phyloP scores from a whole-genome alignment of 2,888 invertebrate species.

The Lasioglossum figueresi region DNA sequence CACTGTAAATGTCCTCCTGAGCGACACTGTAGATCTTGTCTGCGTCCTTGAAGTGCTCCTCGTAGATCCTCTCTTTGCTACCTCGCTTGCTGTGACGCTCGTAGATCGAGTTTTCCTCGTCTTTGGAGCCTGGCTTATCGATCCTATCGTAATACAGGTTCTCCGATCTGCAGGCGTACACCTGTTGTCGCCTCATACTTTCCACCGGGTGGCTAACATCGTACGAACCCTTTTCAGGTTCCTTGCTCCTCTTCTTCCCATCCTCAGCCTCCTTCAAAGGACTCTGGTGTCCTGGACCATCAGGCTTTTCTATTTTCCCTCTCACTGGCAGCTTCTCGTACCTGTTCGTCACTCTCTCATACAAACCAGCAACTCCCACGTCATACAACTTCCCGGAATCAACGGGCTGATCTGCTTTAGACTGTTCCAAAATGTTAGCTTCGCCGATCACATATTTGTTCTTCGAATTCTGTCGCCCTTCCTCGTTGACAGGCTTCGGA shows the following conservation, averaged over 20 bases:
- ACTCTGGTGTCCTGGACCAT: constrained; percentile 1
- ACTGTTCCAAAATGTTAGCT: constrained; percentile 7
- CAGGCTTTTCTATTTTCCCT: not conserved
- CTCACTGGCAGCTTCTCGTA: constrained; percentile 68
- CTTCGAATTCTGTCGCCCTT: constrained; percentile 57
- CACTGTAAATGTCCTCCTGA: constrained; percentile 66
- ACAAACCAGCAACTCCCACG: constrained; percentile 27
- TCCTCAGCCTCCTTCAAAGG: constrained; percentile 38
- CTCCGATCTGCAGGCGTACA: constrained; percentile 21
- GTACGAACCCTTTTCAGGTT: constrained; percentile 68
- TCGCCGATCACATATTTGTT: constrained; percentile 41
- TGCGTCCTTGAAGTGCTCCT: constrained; percentile 77
- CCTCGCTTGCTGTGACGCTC: constrained; percentile 39
- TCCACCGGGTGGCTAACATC: constrained; percentile 43
- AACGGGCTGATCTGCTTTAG: constrained; percentile 30
- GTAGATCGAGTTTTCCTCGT: constrained; percentile 52
- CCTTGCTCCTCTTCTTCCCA: constrained; percentile 39
- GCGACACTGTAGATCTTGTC: constrained; percentile 79
- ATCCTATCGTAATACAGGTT: constrained; percentile 59
- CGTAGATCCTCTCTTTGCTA: constrained; percentile 66
- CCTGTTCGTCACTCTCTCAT: constrained; percentile 65
- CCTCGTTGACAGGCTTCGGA: constrained; percentile 30
- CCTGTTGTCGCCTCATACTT: constrained; percentile 4
- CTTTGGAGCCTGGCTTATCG: constrained; percentile 48
- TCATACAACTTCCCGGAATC: constrained; percentile 50